Conservation (phyloP, 2,113 vertebrate genomes). For the Penelope pileata region DNA sequence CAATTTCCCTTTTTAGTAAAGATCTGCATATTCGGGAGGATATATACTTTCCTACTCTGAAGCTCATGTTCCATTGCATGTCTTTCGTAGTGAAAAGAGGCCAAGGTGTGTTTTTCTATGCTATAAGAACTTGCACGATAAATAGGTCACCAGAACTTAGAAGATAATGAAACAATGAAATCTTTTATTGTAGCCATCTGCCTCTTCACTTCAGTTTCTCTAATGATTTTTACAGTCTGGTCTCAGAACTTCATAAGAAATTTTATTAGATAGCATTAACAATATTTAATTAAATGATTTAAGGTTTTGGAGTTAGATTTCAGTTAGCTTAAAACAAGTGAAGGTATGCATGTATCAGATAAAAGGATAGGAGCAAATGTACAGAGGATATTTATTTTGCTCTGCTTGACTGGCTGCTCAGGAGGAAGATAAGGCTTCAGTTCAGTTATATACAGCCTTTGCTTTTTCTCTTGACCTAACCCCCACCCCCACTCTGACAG, state of each 20-base stretch:
- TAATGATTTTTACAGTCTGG: not conserved
- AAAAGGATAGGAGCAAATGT: not conserved
- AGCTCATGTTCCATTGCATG: not conserved
- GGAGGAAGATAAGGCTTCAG: not conserved
- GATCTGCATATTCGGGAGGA: not conserved
- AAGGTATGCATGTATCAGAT: not conserved
- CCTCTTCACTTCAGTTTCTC: slow-evolving; percentile 25
- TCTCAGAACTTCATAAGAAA: slow-evolving; percentile 39
- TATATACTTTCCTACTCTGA: not conserved
- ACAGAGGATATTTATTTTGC: slow-evolving; percentile 30
- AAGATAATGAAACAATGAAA: not conserved
- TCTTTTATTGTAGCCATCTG: slow-evolving; percentile 34
- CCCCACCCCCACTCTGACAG: not conserved
- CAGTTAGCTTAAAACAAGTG: not conserved
- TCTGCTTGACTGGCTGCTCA: slow-evolving; percentile 37
- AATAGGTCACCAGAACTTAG: slow-evolving; percentile 30
- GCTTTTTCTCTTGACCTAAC: not conserved
- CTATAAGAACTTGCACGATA: not conserved
- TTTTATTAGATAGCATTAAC: slow-evolving; percentile 27
- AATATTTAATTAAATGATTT: slow-evolving; percentile 24
- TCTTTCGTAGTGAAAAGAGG: not conserved
- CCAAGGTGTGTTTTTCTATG: not conserved
- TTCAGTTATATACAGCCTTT: slow-evolving; percentile 32
- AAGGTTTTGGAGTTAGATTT: slow-evolving; percentile 19
- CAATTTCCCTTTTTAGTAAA: not conserved